A percentile compares a stretch with the other conserved stretches of the same genome.
These are phyloP conservation scores for Carcinoscorpius rotundicauda DNA, from an alignment of 1,140 invertebrate genomes.

Conservation along the genomic window DNA sequence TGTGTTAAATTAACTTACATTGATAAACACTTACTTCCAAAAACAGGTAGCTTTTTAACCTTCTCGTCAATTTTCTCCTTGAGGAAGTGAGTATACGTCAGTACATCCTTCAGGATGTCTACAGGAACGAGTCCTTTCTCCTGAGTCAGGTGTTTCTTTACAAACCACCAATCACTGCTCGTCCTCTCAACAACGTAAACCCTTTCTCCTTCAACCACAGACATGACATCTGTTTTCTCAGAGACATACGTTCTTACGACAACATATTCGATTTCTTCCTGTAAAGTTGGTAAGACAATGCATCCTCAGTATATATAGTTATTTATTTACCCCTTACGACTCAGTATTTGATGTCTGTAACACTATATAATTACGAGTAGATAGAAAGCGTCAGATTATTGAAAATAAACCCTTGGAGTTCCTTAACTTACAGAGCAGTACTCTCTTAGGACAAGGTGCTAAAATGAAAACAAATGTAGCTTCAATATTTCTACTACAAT, in stretches of 20 bases:
- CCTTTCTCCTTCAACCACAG: conserved; percentile 77
- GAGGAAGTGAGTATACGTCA: conserved; percentile 63
- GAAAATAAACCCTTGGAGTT: no score
- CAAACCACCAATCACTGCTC: conserved; percentile 81
- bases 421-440: no score
- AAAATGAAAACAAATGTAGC: no score
- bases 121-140: conserved; percentile 88
- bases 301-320: no score
- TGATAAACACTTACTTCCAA: conserved; percentile 62
- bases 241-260: conserved; percentile 73
- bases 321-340: no score
- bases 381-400: no score
- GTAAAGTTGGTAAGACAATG: background rate
- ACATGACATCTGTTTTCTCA: conserved; percentile 74
- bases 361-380: no score
- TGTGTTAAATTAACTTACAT: background rate
- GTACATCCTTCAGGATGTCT: conserved; percentile 67
- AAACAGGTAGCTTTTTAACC: conserved; percentile 77
- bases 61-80: conserved; percentile 80
- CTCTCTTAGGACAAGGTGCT: no score
- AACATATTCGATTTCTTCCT: conserved; percentile 20
- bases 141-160: conserved; percentile 73
- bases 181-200: conserved; percentile 58
- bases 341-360: no score
- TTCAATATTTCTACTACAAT: no score